Conservation (phyloP, 2,113 vertebrate genomes). For the Gallinago jamesoni region DNA sequence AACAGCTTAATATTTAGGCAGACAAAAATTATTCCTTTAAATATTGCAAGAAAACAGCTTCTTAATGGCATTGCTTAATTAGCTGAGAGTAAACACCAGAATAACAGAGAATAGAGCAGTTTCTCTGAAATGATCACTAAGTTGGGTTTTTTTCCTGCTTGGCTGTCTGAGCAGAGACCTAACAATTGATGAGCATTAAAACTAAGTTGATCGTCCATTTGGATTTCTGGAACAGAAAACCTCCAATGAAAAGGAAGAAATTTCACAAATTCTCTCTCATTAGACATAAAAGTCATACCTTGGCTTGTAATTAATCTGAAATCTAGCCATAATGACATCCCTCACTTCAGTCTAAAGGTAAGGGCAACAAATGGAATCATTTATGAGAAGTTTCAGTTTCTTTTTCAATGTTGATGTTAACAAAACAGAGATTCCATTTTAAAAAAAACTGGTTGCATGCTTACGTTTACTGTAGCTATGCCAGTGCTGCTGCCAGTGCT, state of each 20-base stretch:
- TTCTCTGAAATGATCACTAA: not conserved
- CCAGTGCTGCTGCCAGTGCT: slow-evolving; percentile 81
- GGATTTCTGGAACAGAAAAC: not conserved
- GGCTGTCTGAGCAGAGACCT: not conserved
- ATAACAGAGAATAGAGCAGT: not conserved
- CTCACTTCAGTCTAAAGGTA: not conserved
- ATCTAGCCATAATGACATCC: not conserved
- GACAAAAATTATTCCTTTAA: not conserved
- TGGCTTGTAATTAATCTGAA: not conserved
- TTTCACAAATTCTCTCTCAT: not conserved
- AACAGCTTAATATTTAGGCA: not conserved
- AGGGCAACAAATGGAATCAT: not conserved
- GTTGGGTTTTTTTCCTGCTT: not conserved
- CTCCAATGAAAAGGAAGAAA: not conserved
- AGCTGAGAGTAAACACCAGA: not conserved
- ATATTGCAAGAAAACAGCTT: not conserved
- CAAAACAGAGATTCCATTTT: not conserved
- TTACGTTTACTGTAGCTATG: slow-evolving; percentile 86
- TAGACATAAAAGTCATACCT: not conserved
- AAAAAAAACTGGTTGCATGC: not conserved
- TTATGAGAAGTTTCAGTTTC: not conserved
- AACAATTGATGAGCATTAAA: not conserved
- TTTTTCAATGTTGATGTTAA: not conserved
- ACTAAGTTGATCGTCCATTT: not conserved
- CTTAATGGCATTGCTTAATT: not conserved